These are phyloP conservation scores for Malurus leucopterus DNA, from an alignment of 2,797 vertebrate species.

Conservation along the genomic window DNA sequence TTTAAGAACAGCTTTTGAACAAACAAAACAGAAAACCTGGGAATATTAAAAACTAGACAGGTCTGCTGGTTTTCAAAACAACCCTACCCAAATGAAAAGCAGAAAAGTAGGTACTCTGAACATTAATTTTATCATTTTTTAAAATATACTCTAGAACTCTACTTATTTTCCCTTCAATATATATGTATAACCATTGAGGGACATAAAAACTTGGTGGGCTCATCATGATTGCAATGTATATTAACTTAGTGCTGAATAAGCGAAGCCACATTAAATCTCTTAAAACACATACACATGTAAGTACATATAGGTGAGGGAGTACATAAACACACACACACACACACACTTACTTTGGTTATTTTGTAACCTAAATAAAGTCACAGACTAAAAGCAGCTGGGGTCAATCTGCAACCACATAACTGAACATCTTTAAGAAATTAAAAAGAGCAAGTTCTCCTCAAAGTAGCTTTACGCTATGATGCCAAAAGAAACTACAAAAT, in stretches of 20 bases:
- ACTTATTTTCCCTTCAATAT: not conserved
- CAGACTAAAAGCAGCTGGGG: not conserved
- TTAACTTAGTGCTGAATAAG: not conserved
- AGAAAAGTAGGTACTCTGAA: not conserved
- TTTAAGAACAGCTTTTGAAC: conserved; percentile 4
- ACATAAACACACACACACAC: not conserved
- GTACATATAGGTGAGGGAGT: not conserved
- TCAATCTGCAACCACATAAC: not conserved
- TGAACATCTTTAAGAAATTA: conserved; percentile 32
- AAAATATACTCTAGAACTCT: not conserved
- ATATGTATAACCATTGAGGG: not conserved
- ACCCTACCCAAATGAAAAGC: not conserved
- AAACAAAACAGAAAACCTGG: not conserved
- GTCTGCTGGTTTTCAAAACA: not conserved
- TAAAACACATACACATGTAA: not conserved
- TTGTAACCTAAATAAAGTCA: not conserved
- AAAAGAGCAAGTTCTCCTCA: not conserved
- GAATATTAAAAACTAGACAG: not conserved
- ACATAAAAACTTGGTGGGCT: not conserved
- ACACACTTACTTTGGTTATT: not conserved
- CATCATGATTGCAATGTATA: not conserved
- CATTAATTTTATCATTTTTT: not conserved
- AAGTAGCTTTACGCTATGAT: conserved; percentile 25
- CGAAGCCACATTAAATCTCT: not conserved
- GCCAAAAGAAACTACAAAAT: conserved; percentile 63